A percentile compares a stretch with the other conserved stretches of the same genome.
Evolutionary conservation across 2,888 invertebrate species (phyloP).

Genomic region (Caenorhabditis sp.): DNA sequence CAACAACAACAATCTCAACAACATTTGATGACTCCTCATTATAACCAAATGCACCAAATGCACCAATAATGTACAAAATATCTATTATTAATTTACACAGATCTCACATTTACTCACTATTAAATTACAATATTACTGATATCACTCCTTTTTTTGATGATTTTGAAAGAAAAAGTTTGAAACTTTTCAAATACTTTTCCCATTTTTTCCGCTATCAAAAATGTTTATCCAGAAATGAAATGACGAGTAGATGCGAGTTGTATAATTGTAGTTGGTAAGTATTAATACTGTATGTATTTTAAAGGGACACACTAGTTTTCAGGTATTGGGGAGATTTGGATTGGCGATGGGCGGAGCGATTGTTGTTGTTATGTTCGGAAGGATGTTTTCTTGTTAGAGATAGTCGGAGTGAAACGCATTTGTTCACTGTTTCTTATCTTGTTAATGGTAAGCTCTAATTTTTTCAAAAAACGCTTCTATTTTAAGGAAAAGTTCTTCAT

Average conservation of each 20-base stretch:
- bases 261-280: conserved; percentile 8
- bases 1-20: conserved; percentile 11
- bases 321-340: conserved; percentile 83
- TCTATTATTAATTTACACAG: neutral
- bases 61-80: neutral
- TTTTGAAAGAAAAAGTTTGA: no score
- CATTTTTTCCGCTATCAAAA: neutral
- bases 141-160: no score
- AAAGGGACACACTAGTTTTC: neutral
- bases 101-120: neutral
- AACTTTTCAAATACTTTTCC: no score
- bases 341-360: conserved; percentile 78
- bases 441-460: conserved; percentile 27
- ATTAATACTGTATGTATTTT: neutral
- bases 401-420: conserved; percentile 43
- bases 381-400: conserved; percentile 64
- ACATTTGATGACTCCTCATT: conserved; percentile 12
- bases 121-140: no score
- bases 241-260: neutral
- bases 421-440: conserved; percentile 46
- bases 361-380: conserved; percentile 45
- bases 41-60: conserved; percentile 4
- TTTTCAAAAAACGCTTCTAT: neutral
- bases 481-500: conserved; percentile 37
- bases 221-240: neutral